Evolutionary conservation across 2,888 invertebrate genomes (phyloP).

Genomic region (Sthenelais limicola): DNA sequence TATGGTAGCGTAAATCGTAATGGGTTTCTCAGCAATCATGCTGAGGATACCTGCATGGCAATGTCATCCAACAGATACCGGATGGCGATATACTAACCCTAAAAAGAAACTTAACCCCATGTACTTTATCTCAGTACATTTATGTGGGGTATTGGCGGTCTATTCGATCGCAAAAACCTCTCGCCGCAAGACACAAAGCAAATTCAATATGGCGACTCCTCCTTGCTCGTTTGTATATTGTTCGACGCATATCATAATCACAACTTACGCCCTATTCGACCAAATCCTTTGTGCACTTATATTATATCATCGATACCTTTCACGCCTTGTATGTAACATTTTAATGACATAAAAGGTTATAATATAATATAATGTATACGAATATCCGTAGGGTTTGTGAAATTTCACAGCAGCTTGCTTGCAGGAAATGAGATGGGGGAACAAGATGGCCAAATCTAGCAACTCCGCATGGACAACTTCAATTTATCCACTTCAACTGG

Average conservation of each 20-base stretch:
- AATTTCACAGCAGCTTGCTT: background rate
- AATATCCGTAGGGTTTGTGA: constrained; percentile 34
- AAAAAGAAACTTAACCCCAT: too few relatives aligned
- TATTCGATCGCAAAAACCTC: background rate
- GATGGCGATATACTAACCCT: too few relatives aligned
- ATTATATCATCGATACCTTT: background rate
- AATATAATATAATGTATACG: constrained; percentile 9
- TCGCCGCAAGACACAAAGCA: too few relatives aligned
- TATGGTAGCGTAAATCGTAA: too few relatives aligned
- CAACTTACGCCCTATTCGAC: constrained; percentile 24
- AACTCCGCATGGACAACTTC: too few relatives aligned
- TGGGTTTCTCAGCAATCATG: too few relatives aligned
- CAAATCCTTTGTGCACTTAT: constrained; percentile 19
- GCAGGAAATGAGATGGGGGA: constrained; percentile 6
- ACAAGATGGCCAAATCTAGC: constrained; percentile 27
- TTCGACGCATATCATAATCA: constrained; percentile 15
- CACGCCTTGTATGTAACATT: constrained; percentile 25
- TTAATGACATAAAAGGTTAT: constrained; percentile 24
- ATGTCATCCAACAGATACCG: too few relatives aligned
- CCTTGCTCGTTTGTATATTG: constrained; percentile 27
- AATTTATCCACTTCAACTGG: too few relatives aligned
- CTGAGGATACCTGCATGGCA: too few relatives aligned
- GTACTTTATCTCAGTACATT: constrained; percentile 27
- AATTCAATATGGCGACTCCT: constrained; percentile 29
- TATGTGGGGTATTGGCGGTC: background rate